Percentiles rank a stretch among this genome's conserved stretches.
These are phyloP conservation scores for Phacellophora camtschatica DNA, from an alignment of 30 jellyfish, hydroid and myxozoan genomes.

Conservation along the genomic window DNA sequence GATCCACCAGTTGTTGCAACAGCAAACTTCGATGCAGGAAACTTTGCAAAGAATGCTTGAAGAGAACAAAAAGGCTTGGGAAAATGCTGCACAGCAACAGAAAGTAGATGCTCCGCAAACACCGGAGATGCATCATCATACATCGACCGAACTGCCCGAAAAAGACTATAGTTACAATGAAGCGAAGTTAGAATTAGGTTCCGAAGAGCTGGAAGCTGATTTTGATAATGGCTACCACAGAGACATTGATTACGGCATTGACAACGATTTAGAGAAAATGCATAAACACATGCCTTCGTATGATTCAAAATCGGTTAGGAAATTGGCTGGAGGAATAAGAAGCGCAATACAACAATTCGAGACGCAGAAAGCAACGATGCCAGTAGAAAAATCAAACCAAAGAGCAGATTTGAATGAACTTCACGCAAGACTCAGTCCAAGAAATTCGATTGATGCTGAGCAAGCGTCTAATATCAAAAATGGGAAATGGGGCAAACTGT, in stretches of 20 bases:
- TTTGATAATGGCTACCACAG: not conserved
- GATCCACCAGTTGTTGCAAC: conserved; percentile 68
- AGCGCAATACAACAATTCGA: conserved; percentile 65
- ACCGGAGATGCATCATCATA: not conserved
- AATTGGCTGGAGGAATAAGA: conserved; percentile 68
- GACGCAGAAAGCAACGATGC: conserved; percentile 20
- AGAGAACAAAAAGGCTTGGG: conserved; percentile 66
- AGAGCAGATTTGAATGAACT: not conserved
- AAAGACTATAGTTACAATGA: conserved; percentile 25
- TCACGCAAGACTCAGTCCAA: not conserved
- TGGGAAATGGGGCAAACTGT: conserved; percentile 47
- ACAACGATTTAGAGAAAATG: not conserved
- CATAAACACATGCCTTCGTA: not conserved
- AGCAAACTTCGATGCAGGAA: conserved; percentile 65
- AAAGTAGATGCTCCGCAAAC: conserved; percentile 10
- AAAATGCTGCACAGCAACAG: conserved; percentile 57
- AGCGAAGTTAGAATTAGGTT: not conserved
- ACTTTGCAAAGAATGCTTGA: conserved; percentile 61
- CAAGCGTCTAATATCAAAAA: not conserved
- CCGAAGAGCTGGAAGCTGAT: not conserved
- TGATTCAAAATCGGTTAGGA: conserved; percentile 61
- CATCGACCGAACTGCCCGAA: conserved; percentile 41
- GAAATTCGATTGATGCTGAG: not conserved
- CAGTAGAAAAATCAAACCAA: conserved; percentile 3
- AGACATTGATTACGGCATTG: not conserved